These are phyloP conservation scores for Darevskia mixta DNA, from an alignment of 2,797 vertebrate species.

Conservation along the genomic window DNA sequence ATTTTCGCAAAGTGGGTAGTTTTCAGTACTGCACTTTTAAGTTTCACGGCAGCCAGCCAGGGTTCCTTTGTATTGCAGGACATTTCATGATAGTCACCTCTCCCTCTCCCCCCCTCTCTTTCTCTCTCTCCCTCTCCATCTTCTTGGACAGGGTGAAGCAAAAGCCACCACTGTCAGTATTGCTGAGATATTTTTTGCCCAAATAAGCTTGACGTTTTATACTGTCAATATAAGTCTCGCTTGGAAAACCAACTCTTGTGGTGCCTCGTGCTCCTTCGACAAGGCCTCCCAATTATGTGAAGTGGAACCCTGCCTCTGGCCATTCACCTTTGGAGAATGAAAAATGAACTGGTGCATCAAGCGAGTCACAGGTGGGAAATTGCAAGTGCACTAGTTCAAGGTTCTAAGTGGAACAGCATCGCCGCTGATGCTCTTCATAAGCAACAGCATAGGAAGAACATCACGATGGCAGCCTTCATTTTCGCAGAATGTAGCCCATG, in stretches of 20 bases:
- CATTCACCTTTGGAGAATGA: neutral
- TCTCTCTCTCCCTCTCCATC: neutral
- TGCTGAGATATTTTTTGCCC: neutral
- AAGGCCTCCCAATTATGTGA: neutral
- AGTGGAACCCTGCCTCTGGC: neutral
- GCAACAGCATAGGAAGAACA: neutral
- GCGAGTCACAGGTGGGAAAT: neutral
- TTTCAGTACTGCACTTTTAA: neutral
- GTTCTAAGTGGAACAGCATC: neutral
- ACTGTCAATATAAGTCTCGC: neutral
- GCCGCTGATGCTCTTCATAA: neutral
- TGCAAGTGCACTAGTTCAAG: neutral
- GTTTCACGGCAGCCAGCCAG: neutral
- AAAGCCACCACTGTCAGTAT: neutral
- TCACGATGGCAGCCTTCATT: no score
- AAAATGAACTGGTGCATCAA: neutral
- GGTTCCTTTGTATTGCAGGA: neutral
- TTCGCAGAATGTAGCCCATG: neutral
- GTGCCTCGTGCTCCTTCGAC: neutral
- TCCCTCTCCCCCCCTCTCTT: no score
- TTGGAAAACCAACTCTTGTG: neutral
- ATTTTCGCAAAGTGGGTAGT: neutral
- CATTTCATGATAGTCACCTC: neutral
- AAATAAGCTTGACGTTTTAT: neutral
- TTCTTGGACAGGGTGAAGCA: neutral